These are phyloP conservation scores for Nipponacmea schrenckii DNA, from an alignment of 2,888 invertebrate genomes.

Conservation along the genomic window DNA sequence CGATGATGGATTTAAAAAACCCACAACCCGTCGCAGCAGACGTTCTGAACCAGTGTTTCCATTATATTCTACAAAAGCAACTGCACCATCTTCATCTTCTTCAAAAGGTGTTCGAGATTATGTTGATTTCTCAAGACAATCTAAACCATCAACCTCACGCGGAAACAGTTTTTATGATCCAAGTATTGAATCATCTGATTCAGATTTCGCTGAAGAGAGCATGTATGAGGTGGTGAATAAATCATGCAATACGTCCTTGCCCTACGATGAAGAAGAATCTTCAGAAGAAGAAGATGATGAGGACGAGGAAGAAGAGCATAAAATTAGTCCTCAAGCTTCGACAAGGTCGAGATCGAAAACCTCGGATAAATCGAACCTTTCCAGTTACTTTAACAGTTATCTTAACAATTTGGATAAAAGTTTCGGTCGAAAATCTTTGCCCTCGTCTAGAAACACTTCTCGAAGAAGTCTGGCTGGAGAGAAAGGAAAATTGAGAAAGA, in stretches of 20 bases:
- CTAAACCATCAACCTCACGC: background rate
- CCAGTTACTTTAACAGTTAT: background rate
- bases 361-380: slow-evolving; percentile 11
- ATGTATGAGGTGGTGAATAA: slow-evolving; percentile 52
- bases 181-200: slow-evolving; percentile 51
- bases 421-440: slow-evolving; percentile 12
- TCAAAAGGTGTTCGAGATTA: background rate
- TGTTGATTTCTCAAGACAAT: background rate
- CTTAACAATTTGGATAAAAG: slow-evolving; percentile 1
- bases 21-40: slow-evolving; percentile 21
- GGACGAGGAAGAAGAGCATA: slow-evolving; percentile 16
- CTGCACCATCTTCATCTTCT: background rate
- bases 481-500: slow-evolving; percentile 18
- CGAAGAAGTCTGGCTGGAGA: background rate
- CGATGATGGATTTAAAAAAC: slow-evolving; percentile 27
- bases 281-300: slow-evolving; percentile 9
- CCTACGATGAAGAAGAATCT: slow-evolving; percentile 28
- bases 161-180: slow-evolving; percentile 12
- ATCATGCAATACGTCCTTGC: slow-evolving; percentile 52
- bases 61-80: background rate
- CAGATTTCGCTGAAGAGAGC: slow-evolving; percentile 47
- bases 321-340: background rate
- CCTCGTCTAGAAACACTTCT: slow-evolving; percentile 11
- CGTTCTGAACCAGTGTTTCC: slow-evolving; percentile 14
- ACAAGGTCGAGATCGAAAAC: slow-evolving; percentile 14